These are phyloP conservation scores for Brachionus paranguensis DNA, from an alignment of 1,140 invertebrate genomes.

Conservation along the genomic window DNA sequence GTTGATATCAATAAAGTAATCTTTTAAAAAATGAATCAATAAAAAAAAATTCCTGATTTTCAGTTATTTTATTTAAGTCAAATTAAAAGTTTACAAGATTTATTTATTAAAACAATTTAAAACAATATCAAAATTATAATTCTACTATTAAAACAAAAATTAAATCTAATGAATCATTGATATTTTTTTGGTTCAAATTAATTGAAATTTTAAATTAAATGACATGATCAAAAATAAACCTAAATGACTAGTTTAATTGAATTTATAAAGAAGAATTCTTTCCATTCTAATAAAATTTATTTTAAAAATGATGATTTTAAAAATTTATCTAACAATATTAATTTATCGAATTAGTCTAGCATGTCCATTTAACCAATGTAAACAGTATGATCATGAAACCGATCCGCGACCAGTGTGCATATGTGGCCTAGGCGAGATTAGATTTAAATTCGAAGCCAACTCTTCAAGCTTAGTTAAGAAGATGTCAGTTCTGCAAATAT, in stretches of 20 bases:
- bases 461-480: neutral
- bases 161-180: neutral
- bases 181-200: neutral
- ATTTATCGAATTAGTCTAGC: neutral
- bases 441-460: neutral
- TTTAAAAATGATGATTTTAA: neutral
- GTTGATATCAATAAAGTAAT: neutral
- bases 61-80: neutral
- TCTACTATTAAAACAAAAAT: neutral
- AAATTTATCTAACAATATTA: neutral
- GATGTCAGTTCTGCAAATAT: neutral
- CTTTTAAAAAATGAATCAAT: neutral
- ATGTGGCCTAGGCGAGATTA: neutral
- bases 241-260: neutral
- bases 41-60: neutral
- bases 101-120: neutral
- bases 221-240: neutral
- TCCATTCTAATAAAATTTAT: neutral
- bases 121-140: neutral
- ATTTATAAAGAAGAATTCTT: neutral
- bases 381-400: neutral
- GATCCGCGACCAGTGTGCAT: neutral
- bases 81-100: neutral
- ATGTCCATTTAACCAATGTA: neutral
- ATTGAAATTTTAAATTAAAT: neutral